A percentile compares a stretch with the other conserved stretches of the same genome.
These are phyloP conservation scores for Rotaria socialis DNA, from an alignment of 2,888 invertebrate genomes.

Conservation along the genomic window DNA sequence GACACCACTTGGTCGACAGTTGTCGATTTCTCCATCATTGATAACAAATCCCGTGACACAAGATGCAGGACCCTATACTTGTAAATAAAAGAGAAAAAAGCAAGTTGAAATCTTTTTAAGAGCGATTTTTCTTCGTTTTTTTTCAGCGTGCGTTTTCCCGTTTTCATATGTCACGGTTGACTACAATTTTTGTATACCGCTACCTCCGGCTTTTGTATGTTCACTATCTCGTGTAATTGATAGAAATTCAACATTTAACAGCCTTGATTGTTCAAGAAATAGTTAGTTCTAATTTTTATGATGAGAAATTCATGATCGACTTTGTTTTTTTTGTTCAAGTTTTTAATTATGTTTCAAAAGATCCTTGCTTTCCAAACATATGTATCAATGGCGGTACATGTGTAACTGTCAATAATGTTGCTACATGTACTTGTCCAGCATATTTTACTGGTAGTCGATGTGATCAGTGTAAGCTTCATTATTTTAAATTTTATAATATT, in stretches of 20 bases:
- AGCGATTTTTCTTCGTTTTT: background rate
- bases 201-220: background rate
- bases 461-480: background rate
- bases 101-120: background rate
- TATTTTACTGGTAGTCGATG: slow-evolving; percentile 41
- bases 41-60: background rate
- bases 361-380: slow-evolving; percentile 41
- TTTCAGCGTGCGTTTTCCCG: slow-evolving; percentile 20
- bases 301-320: background rate
- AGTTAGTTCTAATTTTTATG: background rate
- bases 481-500: background rate
- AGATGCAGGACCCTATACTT: background rate
- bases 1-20: background rate
- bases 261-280: slow-evolving; percentile 11
- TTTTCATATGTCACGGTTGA: background rate
- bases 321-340: background rate
- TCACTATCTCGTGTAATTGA: background rate
- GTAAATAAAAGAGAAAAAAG: background rate
- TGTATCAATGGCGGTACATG: slow-evolving; percentile 45
- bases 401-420: background rate
- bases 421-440: slow-evolving; percentile 37
- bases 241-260: background rate
- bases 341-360: background rate
- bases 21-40: background rate
- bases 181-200: slow-evolving; percentile 7